Conservation (phyloP, 2,113 vertebrate species). For the Colaptes auratus region DNA sequence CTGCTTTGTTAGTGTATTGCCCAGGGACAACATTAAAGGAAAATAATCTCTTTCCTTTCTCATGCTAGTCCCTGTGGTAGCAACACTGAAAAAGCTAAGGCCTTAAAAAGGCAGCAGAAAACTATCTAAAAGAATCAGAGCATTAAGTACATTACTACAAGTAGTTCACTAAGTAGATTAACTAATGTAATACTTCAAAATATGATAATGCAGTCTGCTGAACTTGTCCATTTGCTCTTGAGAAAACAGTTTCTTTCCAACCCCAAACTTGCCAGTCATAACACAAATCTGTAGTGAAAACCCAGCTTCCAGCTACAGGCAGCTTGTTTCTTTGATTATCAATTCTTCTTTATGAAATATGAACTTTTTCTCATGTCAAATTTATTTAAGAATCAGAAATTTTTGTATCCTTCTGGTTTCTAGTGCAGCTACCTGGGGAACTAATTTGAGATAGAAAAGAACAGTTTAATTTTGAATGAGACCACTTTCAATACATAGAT, state of each 20-base stretch:
- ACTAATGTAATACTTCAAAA: background rate
- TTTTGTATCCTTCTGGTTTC: background rate
- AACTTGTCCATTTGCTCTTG: background rate
- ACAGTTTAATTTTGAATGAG: conserved; percentile 18
- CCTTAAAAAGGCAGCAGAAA: background rate
- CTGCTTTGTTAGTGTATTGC: background rate
- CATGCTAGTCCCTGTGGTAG: background rate
- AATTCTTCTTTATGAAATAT: background rate
- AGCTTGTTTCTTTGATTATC: background rate
- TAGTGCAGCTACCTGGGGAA: conserved; percentile 4
- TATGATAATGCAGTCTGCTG: background rate
- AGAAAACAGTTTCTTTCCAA: background rate
- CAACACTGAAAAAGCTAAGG: background rate
- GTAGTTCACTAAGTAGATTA: background rate
- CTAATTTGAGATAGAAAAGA: background rate
- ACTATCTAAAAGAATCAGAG: background rate
- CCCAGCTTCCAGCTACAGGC: background rate
- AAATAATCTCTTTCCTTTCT: background rate
- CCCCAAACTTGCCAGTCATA: background rate
- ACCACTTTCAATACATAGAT: background rate
- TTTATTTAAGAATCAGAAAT: background rate
- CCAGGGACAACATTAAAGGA: background rate
- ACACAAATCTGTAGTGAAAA: background rate
- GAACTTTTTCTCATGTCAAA: background rate
- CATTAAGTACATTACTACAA: background rate